phyloP scores from a whole-genome alignment of 1,140 invertebrate species.

The Homalodisca vitripennis region DNA sequence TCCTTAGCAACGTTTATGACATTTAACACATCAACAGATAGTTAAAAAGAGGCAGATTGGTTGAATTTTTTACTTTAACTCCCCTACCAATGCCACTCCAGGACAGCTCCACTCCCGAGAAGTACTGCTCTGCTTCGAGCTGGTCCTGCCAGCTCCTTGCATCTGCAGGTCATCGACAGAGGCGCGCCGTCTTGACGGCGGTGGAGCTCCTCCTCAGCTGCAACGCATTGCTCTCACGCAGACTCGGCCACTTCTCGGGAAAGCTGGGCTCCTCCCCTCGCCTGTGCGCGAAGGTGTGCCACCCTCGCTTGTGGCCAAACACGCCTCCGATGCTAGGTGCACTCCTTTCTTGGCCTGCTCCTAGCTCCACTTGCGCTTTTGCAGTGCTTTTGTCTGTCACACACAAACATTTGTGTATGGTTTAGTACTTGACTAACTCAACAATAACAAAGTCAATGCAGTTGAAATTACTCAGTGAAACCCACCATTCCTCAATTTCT shows the following conservation, averaged over 20 bases:
- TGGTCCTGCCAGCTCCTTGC: slow-evolving; percentile 92
- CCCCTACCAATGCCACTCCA: too few species aligned
- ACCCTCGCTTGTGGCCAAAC: slow-evolving; percentile 68
- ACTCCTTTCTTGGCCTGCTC: slow-evolving; percentile 78
- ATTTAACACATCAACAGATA: too few species aligned
- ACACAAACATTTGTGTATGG: not conserved
- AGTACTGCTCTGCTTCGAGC: slow-evolving; percentile 89
- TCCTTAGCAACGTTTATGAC: too few species aligned
- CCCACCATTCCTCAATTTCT: slow-evolving; percentile 81
- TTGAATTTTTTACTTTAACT: too few species aligned
- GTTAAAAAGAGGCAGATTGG: too few species aligned
- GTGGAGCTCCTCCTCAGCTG: slow-evolving; percentile 76
- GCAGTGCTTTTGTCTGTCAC: slow-evolving; percentile 62
- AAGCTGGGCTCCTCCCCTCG: slow-evolving; percentile 76
- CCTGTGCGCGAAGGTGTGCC: slow-evolving; percentile 66
- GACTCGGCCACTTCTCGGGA: slow-evolving; percentile 65
- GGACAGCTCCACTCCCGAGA: too few species aligned
- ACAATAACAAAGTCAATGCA: too few species aligned
- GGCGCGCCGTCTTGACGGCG: slow-evolving; percentile 71
- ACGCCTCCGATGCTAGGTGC: slow-evolving; percentile 72
- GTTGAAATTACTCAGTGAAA: too few species aligned
- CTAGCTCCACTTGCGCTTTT: slow-evolving; percentile 87
- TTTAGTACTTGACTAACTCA: too few species aligned
- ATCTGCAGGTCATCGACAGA: slow-evolving; percentile 77
- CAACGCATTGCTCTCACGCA: slow-evolving; percentile 69